A percentile compares a stretch with the other conserved stretches of the same genome.
Conservation (phyloP, 2,888 invertebrate species). For the Melipona beecheii region DNA sequence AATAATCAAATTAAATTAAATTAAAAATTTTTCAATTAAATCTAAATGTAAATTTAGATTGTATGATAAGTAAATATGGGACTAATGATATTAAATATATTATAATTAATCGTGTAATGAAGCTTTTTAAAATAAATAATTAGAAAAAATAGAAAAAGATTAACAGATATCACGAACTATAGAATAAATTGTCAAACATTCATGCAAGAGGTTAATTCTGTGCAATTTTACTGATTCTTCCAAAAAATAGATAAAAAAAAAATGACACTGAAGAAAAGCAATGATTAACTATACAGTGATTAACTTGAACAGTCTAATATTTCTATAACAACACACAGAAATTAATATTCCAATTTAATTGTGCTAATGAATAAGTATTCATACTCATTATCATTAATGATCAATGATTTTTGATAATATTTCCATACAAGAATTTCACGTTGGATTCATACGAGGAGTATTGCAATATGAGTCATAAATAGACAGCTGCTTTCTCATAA, state of each 20-base stretch:
- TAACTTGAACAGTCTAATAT: neutral
- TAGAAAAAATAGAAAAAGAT: too few species aligned
- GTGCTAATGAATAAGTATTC: neutral
- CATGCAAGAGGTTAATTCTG: too few species aligned
- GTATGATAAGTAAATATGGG: too few species aligned
- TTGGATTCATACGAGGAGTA: neutral
- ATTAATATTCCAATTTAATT: neutral
- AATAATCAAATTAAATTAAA: too few species aligned
- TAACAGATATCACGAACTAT: neutral
- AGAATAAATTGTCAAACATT: neutral
- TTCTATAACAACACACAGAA: neutral
- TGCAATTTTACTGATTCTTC: too few species aligned
- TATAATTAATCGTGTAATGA: neutral
- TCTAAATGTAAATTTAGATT: too few species aligned
- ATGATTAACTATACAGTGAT: too few species aligned
- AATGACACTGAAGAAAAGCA: too few species aligned
- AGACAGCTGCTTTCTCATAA: neutral
- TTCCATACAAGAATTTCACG: constrained; percentile 20
- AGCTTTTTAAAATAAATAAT: neutral
- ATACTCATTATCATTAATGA: neutral
- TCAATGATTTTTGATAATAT: neutral
- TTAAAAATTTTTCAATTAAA: too few species aligned
- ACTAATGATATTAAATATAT: neutral
- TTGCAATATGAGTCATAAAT: neutral
- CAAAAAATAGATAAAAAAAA: too few species aligned